These are phyloP conservation scores for Phalacrocorax brasilianus DNA, from an alignment of 2,113 vertebrate species.

Conservation along the genomic window DNA sequence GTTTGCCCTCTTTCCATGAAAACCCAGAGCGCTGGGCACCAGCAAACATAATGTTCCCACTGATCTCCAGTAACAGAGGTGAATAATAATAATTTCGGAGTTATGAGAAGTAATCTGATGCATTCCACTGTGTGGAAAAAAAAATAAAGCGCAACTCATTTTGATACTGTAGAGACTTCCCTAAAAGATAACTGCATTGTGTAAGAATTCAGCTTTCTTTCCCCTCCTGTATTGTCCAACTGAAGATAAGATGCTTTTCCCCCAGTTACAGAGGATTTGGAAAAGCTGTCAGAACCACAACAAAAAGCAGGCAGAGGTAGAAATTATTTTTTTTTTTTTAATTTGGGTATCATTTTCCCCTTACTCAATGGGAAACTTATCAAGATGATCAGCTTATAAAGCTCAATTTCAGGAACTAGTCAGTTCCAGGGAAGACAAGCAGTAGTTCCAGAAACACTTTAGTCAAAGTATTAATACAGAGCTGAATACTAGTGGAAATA, in stretches of 20 bases:
- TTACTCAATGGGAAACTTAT: background rate
- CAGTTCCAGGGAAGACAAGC: background rate
- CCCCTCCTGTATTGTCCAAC: background rate
- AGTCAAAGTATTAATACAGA: background rate
- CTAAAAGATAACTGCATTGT: background rate
- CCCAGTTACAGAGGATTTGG: background rate
- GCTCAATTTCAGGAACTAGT: background rate
- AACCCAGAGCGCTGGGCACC: background rate
- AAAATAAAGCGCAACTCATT: background rate
- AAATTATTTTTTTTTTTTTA: background rate
- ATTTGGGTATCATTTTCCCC: background rate
- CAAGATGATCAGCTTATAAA: background rate
- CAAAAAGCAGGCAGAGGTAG: background rate
- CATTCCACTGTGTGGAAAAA: background rate
- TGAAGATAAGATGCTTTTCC: background rate
- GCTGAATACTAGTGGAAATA: background rate
- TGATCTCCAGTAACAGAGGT: slow-evolving; percentile 9
- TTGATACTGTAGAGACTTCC: background rate
- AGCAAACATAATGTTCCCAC: slow-evolving; percentile 14
- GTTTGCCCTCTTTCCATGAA: slow-evolving; percentile 52
- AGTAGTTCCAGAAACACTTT: background rate
- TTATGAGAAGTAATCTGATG: background rate
- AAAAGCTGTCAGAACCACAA: background rate
- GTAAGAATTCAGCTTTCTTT: background rate
- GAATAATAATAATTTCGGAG: slow-evolving; percentile 19